Conservation (phyloP, 2,888 invertebrate genomes). For the Cheilosia variabilis region DNA sequence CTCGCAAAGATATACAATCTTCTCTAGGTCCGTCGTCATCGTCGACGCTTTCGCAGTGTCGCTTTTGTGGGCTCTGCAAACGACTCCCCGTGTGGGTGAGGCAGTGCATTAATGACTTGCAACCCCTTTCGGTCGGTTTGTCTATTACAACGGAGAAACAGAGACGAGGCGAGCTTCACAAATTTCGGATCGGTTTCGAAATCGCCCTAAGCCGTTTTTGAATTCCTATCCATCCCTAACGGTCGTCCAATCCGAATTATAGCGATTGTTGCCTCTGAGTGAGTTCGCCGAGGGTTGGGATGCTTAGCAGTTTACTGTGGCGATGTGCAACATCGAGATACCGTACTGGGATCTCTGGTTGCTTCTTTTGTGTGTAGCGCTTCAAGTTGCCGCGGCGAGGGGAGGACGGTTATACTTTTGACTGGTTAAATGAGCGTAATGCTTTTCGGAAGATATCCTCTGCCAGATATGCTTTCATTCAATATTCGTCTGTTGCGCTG, state of each 20-base stretch:
- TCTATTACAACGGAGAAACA: constrained; percentile 37
- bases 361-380: constrained; percentile 53
- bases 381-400: constrained; percentile 6
- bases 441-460: constrained; percentile 66
- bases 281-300: constrained; percentile 37
- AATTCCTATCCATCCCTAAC: constrained; percentile 63
- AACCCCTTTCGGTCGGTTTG: constrained; percentile 68
- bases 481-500: constrained; percentile 55
- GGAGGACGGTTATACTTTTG: constrained; percentile 73
- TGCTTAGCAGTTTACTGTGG: constrained; percentile 57
- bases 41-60: constrained; percentile 23
- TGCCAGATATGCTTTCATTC: constrained; percentile 45
- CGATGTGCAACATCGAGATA: constrained; percentile 68
- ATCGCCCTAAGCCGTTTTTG: constrained; percentile 72
- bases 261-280: constrained; percentile 39
- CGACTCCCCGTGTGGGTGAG: constrained; percentile 60
- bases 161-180: constrained; percentile 63
- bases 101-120: constrained; percentile 75
- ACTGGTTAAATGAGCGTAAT: constrained; percentile 74
- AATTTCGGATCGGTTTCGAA: constrained; percentile 73
- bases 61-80: constrained; percentile 25
- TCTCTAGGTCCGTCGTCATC: constrained; percentile 52
- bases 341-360: constrained; percentile 52
- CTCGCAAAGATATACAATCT: constrained; percentile 73
- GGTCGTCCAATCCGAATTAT: constrained; percentile 61